These are phyloP conservation scores for Apteryx mantelli DNA, from an alignment of 2,113 vertebrate species.

Conservation along the genomic window DNA sequence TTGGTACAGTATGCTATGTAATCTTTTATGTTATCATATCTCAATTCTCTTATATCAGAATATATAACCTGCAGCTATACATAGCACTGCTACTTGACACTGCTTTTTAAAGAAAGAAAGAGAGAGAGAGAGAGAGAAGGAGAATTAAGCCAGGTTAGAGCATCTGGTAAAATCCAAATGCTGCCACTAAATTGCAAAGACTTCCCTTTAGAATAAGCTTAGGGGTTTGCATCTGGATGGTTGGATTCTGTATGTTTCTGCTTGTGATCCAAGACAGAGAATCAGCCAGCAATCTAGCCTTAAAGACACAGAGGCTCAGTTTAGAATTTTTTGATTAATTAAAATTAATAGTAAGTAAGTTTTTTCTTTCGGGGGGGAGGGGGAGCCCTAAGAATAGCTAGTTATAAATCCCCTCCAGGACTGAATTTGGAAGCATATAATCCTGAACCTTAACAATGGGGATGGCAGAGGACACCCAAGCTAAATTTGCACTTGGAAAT, in stretches of 20 bases:
- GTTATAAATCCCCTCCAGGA: background rate
- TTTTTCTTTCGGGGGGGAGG: fast-evolving
- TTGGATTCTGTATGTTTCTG: constrained; percentile 24
- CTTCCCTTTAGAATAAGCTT: constrained; percentile 30
- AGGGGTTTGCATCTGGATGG: constrained; percentile 39
- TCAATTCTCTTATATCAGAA: constrained; percentile 55
- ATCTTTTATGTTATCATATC: constrained; percentile 61
- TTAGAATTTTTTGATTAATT: background rate
- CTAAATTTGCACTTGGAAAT: background rate
- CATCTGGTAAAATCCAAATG: constrained; percentile 57
- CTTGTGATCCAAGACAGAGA: background rate
- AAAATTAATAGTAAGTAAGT: background rate
- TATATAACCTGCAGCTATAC: constrained; percentile 57
- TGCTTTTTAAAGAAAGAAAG: constrained; percentile 1
- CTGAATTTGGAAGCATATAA: background rate
- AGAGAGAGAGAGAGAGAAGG: background rate
- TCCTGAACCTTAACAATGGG: background rate
- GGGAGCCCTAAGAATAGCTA: background rate
- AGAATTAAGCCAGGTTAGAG: constrained; percentile 51
- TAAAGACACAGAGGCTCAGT: background rate
- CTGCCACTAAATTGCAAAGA: constrained; percentile 11
- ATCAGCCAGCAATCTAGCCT: background rate
- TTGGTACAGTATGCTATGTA: constrained; percentile 42
- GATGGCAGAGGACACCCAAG: background rate
- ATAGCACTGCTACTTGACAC: constrained; percentile 44